A percentile compares a stretch with the other conserved stretches of the same genome.
Evolutionary conservation across 2,888 invertebrate species (phyloP).

Genomic region (Tuberolachnus salignus): DNA sequence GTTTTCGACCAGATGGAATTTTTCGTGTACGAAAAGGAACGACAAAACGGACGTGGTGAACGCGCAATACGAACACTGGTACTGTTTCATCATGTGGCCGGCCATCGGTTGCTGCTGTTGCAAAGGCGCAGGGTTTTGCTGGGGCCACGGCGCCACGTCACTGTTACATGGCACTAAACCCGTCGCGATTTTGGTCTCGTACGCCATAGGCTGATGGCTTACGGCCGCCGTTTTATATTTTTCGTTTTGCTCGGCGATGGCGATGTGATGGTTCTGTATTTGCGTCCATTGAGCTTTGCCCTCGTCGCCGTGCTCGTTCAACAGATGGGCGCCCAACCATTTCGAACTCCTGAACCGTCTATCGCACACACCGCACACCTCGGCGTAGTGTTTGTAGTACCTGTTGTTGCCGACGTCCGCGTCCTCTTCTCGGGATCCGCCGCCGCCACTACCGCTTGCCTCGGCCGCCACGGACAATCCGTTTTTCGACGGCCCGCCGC

Average conservation of each 20-base stretch:
- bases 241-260: neutral
- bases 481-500: conserved; percentile 61
- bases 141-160: too few relatives aligned
- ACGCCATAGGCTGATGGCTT: too few relatives aligned
- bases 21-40: conserved; percentile 89
- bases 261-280: conserved; percentile 62
- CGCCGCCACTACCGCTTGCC: conserved; percentile 64
- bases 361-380: conserved; percentile 84
- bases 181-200: neutral
- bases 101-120: conserved; percentile 59
- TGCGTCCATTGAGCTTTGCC: conserved; percentile 71
- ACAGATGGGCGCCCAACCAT: conserved; percentile 84
- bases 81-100: conserved; percentile 74
- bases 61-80: conserved; percentile 87
- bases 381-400: conserved; percentile 73
- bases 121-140: neutral
- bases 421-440: conserved; percentile 65
- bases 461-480: conserved; percentile 58
- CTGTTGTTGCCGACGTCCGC: conserved; percentile 68
- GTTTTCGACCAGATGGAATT: conserved; percentile 70
- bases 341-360: conserved; percentile 86
- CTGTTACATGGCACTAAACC: neutral
- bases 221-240: too few relatives aligned
- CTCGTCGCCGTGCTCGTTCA: conserved; percentile 81
- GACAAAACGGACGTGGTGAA: conserved; percentile 89